A percentile compares a stretch with the other conserved stretches of the same genome.
These are phyloP conservation scores for Acleris literana DNA, from an alignment of 2,888 invertebrate species.

Conservation along the genomic window DNA sequence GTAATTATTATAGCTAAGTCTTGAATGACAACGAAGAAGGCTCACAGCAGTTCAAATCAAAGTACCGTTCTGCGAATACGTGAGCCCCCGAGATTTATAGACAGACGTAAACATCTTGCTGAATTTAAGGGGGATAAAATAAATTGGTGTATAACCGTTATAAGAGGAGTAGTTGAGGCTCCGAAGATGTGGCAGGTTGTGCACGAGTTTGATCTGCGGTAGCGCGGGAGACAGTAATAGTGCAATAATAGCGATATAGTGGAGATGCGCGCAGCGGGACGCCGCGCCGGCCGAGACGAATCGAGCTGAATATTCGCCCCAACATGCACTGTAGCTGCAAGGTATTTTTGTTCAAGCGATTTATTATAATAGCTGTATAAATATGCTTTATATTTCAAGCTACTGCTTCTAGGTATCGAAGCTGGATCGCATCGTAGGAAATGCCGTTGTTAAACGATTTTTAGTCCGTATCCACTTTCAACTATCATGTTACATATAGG, in stretches of 20 bases:
- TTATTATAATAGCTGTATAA: slow-evolving; percentile 51
- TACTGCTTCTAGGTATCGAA: slow-evolving; percentile 19
- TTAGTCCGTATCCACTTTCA: not conserved
- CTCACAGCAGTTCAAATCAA: slow-evolving; percentile 15
- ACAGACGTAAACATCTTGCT: slow-evolving; percentile 35
- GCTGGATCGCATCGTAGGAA: not conserved
- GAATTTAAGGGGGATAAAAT: slow-evolving; percentile 47
- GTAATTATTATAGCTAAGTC: slow-evolving; percentile 22
- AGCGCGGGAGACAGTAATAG: slow-evolving; percentile 66
- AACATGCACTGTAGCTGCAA: slow-evolving; percentile 34
- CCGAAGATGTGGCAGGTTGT: slow-evolving; percentile 58
- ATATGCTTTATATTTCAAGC: slow-evolving; percentile 29
- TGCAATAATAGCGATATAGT: slow-evolving; percentile 69
- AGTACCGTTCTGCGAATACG: slow-evolving; percentile 29
- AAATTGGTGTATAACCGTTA: slow-evolving; percentile 54
- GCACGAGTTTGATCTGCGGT: slow-evolving; percentile 69
- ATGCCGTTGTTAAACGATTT: too few species aligned
- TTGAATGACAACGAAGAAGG: slow-evolving; percentile 6
- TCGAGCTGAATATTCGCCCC: slow-evolving; percentile 51
- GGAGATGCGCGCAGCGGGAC: slow-evolving; percentile 68
- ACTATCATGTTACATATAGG: not conserved
- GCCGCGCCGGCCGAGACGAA: slow-evolving; percentile 53
- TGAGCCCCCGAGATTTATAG: slow-evolving; percentile 25
- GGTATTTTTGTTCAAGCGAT: slow-evolving; percentile 51
- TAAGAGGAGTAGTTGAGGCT: slow-evolving; percentile 38